These are phyloP conservation scores for Pseudeuparius sepicola DNA, from an alignment of 2,888 invertebrate genomes.

Conservation along the genomic window DNA sequence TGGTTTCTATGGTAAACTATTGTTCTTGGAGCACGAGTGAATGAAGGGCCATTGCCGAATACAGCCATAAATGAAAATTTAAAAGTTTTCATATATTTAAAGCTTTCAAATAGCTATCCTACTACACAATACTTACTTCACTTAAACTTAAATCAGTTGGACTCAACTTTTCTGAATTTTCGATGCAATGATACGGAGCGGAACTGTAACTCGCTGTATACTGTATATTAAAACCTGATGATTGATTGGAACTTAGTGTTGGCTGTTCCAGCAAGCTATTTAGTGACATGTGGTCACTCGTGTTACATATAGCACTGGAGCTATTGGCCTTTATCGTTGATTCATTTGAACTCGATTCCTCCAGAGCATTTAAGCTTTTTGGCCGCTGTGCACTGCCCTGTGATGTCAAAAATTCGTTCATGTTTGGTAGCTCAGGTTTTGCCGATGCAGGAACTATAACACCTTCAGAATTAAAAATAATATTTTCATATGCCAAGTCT, in stretches of 20 bases:
- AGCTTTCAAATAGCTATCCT: too few species aligned
- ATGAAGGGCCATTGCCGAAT: too few species aligned
- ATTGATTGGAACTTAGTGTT: conserved; percentile 28
- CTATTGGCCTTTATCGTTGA: conserved; percentile 30
- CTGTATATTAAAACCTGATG: conserved; percentile 31
- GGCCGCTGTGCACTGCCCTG: conserved; percentile 47
- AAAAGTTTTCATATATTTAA: too few species aligned
- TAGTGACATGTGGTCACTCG: conserved; percentile 29
- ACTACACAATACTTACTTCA: too few species aligned
- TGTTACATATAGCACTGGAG: conserved; percentile 31
- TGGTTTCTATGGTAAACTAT: too few species aligned
- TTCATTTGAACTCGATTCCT: conserved; percentile 27
- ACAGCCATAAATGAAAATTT: too few species aligned
- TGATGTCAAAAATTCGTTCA: too few species aligned
- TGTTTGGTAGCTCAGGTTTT: too few species aligned
- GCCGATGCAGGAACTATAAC: conserved; percentile 47
- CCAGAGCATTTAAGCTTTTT: conserved; percentile 36
- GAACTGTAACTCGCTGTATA: conserved; percentile 30
- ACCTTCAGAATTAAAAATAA: conserved; percentile 45
- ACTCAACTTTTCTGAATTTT: conserved; percentile 29
- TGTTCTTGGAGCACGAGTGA: too few species aligned
- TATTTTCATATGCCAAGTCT: conserved; percentile 54
- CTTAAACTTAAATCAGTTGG: conserved; percentile 33
- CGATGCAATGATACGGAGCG: conserved; percentile 30
- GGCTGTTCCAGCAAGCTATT: conserved; percentile 25